These are phyloP conservation scores for Cephalopachus bancanus DNA, from an alignment of 2,797 vertebrate genomes.

Conservation along the genomic window DNA sequence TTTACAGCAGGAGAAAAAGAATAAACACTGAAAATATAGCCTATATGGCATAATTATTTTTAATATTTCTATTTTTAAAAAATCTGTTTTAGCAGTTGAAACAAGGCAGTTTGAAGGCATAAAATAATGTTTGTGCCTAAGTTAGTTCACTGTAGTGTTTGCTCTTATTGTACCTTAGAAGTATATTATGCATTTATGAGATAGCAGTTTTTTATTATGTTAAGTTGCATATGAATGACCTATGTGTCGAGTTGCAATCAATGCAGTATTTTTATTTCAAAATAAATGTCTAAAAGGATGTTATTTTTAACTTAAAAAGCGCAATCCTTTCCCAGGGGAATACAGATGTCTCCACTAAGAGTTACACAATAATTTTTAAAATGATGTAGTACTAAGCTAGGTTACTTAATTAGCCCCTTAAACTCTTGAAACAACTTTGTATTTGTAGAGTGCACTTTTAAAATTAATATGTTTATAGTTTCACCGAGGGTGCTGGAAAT, in stretches of 20 bases:
- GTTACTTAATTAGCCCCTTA: not conserved
- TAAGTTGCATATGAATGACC: not conserved
- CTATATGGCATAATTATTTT: not conserved
- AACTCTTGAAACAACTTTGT: not conserved
- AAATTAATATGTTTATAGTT: conserved; percentile 1
- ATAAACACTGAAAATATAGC: not conserved
- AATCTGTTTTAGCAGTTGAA: not conserved
- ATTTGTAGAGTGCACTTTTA: not conserved
- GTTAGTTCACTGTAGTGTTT: not conserved
- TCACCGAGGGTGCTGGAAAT: not conserved
- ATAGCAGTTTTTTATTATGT: not conserved
- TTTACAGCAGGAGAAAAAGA: not conserved
- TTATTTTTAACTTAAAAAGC: not conserved
- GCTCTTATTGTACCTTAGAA: conserved; percentile 25
- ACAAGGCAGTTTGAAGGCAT: not conserved
- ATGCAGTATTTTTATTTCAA: conserved; percentile 31
- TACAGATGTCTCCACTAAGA: conserved; percentile 7
- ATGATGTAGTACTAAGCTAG: not conserved
- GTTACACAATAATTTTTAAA: not conserved
- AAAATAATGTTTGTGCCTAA: not conserved
- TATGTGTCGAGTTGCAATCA: not conserved
- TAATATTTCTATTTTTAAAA: not conserved
- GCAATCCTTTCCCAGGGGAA: not conserved
- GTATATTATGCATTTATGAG: not conserved
- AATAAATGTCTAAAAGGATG: not conserved